Base-by-base conservation (phyloP, 2,888 invertebrate genomes). In the Leucoma salicis region DNA sequence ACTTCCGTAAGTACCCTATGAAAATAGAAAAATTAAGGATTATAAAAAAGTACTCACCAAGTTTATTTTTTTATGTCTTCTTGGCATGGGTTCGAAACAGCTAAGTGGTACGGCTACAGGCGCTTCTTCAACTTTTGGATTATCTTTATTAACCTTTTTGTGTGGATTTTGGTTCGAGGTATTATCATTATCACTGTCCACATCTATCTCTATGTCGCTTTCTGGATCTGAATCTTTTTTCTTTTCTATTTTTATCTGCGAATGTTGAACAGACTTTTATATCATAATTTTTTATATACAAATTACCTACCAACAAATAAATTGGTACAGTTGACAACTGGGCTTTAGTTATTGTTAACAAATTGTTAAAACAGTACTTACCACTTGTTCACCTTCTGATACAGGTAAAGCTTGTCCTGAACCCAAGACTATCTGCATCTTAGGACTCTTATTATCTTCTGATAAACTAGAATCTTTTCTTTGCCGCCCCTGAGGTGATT, bases 361-460 rank as follows among this genome's bases (percentile, higher is more conserved):
- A n/a, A n/a, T n/a, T n/a, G n/a, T n/a, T n/a, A n/a, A n/a, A n/a
- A n/a, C n/a, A n/a, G n/a, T 41, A 66, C 83, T 80, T 66, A 91
- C 91, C 62, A 92, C 89, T 90, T 91, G 86, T 70, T 92, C 92
- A 5, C 92, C 92, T 67, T 91, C 90, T 39, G 91, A 91, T 10
- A 92, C 75, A 1, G 91, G 90, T 35, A 92, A 76, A n/a, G 90
- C 82, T 41, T 86, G 80, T 14, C 91, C 91, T 11, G 89, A 90
- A 0, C 91, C 90, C 12, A 91, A 82, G 1, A 91, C 82, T 49
- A 90, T 85, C 48, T 89, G 90, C 80, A 90, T 74, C 52, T 86
- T 84, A 6, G 85, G 83, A 53, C 84, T 87, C 47, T 80, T 83
- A 59, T 66, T 79, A n/a, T 84, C 84, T 29, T 84, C 84, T 4